These are phyloP conservation scores for Xiphorhynchus elegans DNA, from an alignment of 2,113 vertebrate species.

Conservation along the genomic window DNA sequence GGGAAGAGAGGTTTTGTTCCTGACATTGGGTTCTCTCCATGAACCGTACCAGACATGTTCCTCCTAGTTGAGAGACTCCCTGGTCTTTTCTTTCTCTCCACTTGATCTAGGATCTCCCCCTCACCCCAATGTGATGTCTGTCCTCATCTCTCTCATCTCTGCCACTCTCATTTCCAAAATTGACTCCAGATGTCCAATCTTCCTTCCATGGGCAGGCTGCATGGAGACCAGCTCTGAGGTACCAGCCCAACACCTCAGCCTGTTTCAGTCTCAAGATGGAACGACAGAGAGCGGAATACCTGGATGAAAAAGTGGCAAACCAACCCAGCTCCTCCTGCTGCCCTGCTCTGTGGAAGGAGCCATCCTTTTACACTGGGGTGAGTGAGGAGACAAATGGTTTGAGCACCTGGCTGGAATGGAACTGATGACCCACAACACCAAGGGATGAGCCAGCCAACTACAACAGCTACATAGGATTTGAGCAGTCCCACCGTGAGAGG, in stretches of 20 bases:
- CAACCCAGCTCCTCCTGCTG: neutral
- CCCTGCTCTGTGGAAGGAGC: neutral
- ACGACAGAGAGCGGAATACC: accelerated
- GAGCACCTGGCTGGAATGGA: accelerated
- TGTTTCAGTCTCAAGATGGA: neutral
- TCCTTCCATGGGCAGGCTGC: neutral
- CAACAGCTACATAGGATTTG: neutral
- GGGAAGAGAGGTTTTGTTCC: neutral
- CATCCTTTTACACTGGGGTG: neutral
- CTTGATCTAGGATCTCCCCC: neutral
- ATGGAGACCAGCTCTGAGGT: neutral
- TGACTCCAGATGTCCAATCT: neutral
- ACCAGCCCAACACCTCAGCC: neutral
- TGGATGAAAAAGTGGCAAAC: neutral
- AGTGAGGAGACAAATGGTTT: accelerated
- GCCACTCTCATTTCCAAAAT: neutral
- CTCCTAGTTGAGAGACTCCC: neutral
- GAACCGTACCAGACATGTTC: accelerated
- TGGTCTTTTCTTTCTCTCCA: neutral
- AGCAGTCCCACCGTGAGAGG: accelerated
- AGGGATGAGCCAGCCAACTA: neutral
- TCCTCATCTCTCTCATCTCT: neutral
- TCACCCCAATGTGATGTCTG: no score
- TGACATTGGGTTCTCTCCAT: neutral
- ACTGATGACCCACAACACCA: neutral